Conservation (phyloP, 2,888 invertebrate genomes). For the Dicyrtomina minuta region DNA sequence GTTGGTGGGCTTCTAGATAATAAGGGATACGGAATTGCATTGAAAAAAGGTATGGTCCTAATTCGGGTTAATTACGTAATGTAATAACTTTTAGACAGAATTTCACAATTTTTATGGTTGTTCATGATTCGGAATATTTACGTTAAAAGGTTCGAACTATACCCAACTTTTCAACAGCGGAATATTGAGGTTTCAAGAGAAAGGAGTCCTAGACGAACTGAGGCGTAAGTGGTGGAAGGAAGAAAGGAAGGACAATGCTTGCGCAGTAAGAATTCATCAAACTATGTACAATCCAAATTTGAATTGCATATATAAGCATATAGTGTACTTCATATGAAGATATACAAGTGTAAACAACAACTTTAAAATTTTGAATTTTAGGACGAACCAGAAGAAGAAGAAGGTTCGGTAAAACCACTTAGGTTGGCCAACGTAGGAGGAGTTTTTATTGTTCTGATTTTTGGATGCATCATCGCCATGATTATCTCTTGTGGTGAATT, state of each 20-base stretch:
- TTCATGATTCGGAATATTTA: background rate
- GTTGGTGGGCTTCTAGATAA: conserved; percentile 90
- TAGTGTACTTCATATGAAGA: background rate
- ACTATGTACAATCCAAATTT: background rate
- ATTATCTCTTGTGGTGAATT: conserved; percentile 94
- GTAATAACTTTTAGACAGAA: conserved; percentile 49
- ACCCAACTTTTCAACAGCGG: conserved; percentile 82
- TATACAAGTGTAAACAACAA: no score
- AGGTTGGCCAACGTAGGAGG: conserved; percentile 88
- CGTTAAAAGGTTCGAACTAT: conserved; percentile 18
- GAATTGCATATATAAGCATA: background rate
- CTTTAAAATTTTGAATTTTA: no score
- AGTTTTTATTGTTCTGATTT: conserved; percentile 91
- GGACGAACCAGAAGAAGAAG: conserved; percentile 50
- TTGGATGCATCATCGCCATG: conserved; percentile 87
- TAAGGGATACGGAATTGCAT: conserved; percentile 93
- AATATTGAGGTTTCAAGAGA: conserved; percentile 92
- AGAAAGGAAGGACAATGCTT: conserved; percentile 80
- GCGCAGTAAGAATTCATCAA: conserved; percentile 46
- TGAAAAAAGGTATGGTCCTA: conserved; percentile 79
- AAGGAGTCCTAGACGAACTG: conserved; percentile 85
- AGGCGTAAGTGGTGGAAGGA: conserved; percentile 99
- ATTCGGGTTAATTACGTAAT: no score
- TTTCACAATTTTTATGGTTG: background rate
- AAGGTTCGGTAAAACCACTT: conserved; percentile 57